Conservation (phyloP, 2,888 invertebrate species). For the Lordiphosa fenestrarum region DNA sequence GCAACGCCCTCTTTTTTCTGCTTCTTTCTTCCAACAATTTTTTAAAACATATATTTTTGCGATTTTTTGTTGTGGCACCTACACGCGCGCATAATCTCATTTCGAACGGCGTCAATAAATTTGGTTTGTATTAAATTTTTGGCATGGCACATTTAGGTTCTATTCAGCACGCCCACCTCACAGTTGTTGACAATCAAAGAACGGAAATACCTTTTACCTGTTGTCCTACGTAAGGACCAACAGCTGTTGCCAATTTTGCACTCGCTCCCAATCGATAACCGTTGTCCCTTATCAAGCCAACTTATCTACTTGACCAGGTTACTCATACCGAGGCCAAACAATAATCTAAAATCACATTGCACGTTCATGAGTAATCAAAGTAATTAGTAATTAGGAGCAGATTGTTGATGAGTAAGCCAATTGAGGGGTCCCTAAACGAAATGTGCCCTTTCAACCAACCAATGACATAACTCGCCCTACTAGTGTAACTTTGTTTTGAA, state of each 20-base stretch:
- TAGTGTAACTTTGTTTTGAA: slow-evolving; percentile 9
- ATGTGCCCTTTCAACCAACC: neutral
- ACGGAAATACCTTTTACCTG: slow-evolving; percentile 26
- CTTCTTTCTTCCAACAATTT: slow-evolving; percentile 20
- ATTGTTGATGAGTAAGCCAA: neutral
- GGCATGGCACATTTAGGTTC: slow-evolving; percentile 40
- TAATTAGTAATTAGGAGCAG: slow-evolving; percentile 43
- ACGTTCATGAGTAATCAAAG: slow-evolving; percentile 46
- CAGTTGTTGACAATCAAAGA: slow-evolving; percentile 51
- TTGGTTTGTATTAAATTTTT: slow-evolving; percentile 41
- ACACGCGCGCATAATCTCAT: slow-evolving; percentile 65
- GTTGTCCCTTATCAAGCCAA: slow-evolving; percentile 32
- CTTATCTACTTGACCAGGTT: slow-evolving; percentile 42
- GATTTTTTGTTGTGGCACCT: slow-evolving; percentile 44
- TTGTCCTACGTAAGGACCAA: slow-evolving; percentile 9
- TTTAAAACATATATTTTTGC: slow-evolving; percentile 12
- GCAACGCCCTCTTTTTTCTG: slow-evolving; percentile 60
- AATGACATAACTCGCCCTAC: slow-evolving; percentile 3
- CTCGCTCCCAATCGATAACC: no score
- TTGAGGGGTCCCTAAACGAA: no score
- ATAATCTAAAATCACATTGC: slow-evolving; percentile 33
- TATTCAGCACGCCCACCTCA: slow-evolving; percentile 12
- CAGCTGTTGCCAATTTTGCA: slow-evolving; percentile 1
- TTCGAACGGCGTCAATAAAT: slow-evolving; percentile 64
- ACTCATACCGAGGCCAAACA: slow-evolving; percentile 32